Evolutionary conservation across 1,140 invertebrate species (phyloP).

Genomic region (Panonychus citri): DNA sequence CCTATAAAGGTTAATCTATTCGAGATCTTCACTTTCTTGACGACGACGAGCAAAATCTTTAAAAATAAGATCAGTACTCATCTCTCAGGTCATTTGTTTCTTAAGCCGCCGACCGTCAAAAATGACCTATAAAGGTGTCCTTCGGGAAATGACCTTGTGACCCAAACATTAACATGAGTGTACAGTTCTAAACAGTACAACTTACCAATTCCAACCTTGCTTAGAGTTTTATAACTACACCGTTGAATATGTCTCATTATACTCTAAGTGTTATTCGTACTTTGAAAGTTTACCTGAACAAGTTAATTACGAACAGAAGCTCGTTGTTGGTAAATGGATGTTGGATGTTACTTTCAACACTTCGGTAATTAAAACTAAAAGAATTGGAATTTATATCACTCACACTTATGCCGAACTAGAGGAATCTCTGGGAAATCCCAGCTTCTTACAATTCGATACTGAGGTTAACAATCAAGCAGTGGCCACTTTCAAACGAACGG

Average conservation of each 20-base stretch:
- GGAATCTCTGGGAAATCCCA: neutral
- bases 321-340: neutral
- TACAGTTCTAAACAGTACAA: neutral
- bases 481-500: neutral
- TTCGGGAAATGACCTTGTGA: too few relatives aligned
- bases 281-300: neutral
- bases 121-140: too few relatives aligned
- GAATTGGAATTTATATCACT: neutral
- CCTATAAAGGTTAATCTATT: too few relatives aligned
- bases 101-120: slow-evolving; percentile 1
- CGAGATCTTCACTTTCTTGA: slow-evolving; percentile 12
- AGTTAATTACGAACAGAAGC: neutral
- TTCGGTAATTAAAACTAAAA: neutral
- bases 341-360: neutral
- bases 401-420: neutral
- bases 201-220: neutral
- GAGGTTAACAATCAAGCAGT: neutral
- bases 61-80: slow-evolving; percentile 13
- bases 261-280: neutral
- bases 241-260: neutral
- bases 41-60: slow-evolving; percentile 13
- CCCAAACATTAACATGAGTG: too few relatives aligned
- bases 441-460: neutral
- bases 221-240: neutral
- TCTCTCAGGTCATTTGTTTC: slow-evolving; percentile 12